Base-by-base conservation (phyloP, 2,113 vertebrate species). In the Neomonachus schauinslandi region DNA sequence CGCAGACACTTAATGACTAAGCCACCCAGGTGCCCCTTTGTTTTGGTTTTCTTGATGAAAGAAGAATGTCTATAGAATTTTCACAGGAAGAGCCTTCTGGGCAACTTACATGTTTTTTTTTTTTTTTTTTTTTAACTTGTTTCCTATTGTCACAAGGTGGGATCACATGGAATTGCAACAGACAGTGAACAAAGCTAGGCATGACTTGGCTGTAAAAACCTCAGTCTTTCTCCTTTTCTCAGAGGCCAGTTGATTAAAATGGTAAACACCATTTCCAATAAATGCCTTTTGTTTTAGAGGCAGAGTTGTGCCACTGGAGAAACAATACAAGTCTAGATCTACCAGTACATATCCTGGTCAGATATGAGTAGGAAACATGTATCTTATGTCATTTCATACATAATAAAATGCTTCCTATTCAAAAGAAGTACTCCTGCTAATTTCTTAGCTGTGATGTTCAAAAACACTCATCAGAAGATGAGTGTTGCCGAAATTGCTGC, bases 121-220 rank as follows among this genome's bases (percentile, higher is more conserved):
- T 21, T 71, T 46, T 67, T 67, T 67, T 49, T 46, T 4, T 94
- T 88, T 97, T 57, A 39, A 84, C 87, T 92, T 89, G 28, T 55
- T 96, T 95, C 95, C 94, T 95, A 13, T 71, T 82, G 42, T 89
- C 91, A 89, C 49, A 72, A 77, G n/a, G 61, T 81, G 22, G 71
- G 63, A 67, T 65, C 72, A 53, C 15, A 0, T 59, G 24, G 26
- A 89, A 63, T 46, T 57, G 14, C 11, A 82, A 67, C 65, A 90
- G 63, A 77, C 39, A 31, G 36, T 79, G 83, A 91, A 55, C 42
- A 72, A 86, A 90, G 15, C 33, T 53, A 46, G 67, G 53, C 19
- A 42, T 89, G 46, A 92, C 63, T n/a, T 0, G 46, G 6, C 42
- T 82, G 14, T 76, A 49, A 96, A 92, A 95, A 57, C 42, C n/a